These are phyloP conservation scores for Julus scandinavius DNA, from an alignment of 2,888 invertebrate species.

Conservation along the genomic window DNA sequence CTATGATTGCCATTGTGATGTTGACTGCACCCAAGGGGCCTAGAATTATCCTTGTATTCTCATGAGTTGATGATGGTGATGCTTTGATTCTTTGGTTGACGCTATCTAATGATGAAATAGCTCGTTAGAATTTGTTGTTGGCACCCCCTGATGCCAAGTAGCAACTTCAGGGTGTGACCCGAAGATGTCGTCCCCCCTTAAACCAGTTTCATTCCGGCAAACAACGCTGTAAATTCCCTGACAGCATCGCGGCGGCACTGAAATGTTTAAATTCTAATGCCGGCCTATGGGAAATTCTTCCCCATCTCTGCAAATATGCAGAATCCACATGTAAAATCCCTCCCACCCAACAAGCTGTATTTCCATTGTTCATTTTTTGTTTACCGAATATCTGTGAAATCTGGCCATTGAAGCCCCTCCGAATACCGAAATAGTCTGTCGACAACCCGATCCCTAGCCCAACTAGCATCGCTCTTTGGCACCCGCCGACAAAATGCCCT, in stretches of 20 bases:
- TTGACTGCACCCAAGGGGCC: conserved; percentile 50
- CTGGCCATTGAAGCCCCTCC: conserved; percentile 4
- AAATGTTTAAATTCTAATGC: neutral
- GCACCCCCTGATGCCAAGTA: neutral
- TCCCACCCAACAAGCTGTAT: neutral
- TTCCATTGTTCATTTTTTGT: neutral
- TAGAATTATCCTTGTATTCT: conserved; percentile 53
- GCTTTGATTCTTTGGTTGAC: conserved; percentile 51
- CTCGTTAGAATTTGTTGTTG: conserved; percentile 21
- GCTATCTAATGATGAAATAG: conserved; percentile 46
- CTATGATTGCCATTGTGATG: conserved; percentile 52
- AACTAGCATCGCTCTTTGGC: neutral
- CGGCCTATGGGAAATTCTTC: neutral
- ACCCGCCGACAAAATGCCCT: neutral
- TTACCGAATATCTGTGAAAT: neutral
- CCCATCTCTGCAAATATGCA: neutral
- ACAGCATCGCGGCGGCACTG: neutral
- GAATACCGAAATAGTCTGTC: neutral
- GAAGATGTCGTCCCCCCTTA: conserved; percentile 14
- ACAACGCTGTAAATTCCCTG: neutral
- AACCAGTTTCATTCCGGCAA: neutral
- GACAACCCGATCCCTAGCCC: neutral
- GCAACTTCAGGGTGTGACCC: conserved; percentile 22
- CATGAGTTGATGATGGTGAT: conserved; percentile 53
- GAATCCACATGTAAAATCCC: neutral